Percentiles rank a stretch among this genome's conserved stretches.
Evolutionary conservation across 2,888 invertebrate species (phyloP).

Genomic region (Theretra japonica): DNA sequence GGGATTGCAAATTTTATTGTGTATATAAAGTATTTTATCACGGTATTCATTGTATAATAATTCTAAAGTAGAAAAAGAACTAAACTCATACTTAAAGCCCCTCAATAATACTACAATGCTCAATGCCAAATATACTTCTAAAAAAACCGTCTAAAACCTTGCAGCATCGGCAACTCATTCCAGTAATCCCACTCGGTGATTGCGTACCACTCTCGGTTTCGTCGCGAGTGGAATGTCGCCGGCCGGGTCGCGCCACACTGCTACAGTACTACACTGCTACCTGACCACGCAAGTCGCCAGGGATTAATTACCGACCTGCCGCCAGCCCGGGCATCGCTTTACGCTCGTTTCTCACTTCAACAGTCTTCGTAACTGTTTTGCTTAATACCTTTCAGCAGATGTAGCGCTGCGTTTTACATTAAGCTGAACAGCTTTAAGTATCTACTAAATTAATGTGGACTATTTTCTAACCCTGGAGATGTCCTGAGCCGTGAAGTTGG

Average conservation of each 20-base stretch:
- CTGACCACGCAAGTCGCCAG: slow-evolving; percentile 45
- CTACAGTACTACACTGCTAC: slow-evolving; percentile 34
- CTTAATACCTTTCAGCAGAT: neutral
- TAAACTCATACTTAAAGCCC: too few relatives aligned
- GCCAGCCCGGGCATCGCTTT: neutral
- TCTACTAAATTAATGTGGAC: too few relatives aligned
- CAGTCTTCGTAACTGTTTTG: neutral
- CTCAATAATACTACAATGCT: too few relatives aligned
- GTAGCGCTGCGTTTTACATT: neutral
- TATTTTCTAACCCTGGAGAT: too few relatives aligned
- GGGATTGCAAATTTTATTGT: too few relatives aligned
- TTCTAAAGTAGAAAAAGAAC: too few relatives aligned
- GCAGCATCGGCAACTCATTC: slow-evolving; percentile 46
- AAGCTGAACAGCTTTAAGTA: neutral
- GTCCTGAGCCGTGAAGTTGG: too few relatives aligned
- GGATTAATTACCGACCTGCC: slow-evolving; percentile 28
- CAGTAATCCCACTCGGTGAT: slow-evolving; percentile 56
- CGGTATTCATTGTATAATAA: too few relatives aligned
- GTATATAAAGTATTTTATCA: too few relatives aligned
- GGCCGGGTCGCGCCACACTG: slow-evolving; percentile 46
- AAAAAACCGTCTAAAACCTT: neutral
- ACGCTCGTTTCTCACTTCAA: neutral
- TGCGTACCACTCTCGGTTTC: slow-evolving; percentile 71
- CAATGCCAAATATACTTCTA: neutral
- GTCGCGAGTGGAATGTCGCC: slow-evolving; percentile 65